Evolutionary conservation across 2,113 vertebrate genomes (phyloP), one percentile per base, ranked within the genome.

Genomic region (Platanista minor): DNA sequence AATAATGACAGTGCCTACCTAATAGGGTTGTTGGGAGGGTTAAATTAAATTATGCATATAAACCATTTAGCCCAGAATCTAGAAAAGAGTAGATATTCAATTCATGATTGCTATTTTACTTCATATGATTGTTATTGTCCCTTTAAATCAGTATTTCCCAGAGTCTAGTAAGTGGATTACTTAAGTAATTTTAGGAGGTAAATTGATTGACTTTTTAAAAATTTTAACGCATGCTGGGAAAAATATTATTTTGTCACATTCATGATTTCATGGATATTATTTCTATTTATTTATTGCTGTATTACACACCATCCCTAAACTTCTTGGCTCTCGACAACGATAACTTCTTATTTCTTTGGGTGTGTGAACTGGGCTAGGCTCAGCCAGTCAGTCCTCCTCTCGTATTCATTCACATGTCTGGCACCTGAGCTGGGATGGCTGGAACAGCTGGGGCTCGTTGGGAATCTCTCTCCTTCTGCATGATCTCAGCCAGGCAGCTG

Each of bases 91-190:
- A 87, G 12, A 31, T 85, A 36, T 27, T 94, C 43, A 57, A 11
- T 90, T 84, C 39, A 36, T 31, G 57, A 89, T 87, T 94, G 20
- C 29, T 31, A 1, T 69, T 86, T 41, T 74, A n/a, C 27, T 80
- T 80, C 46, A 33, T 69, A 6, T 82, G 29, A 64, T 80, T 62
- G 10, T 84, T 86, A 78, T 59, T 49, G 59, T 94, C 33, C 17
- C 77, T 11, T 93, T 86, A 85, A 95, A 33, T 27, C 20, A 36
- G 23, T 67, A 46, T 85, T 95, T 93, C n/a, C 75, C 52, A n/a
- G 69, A 88, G 33, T 83, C 92, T 94, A 49, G 57, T n/a, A 92
- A 90, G 46, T 69, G n/a, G 20, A 72, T 84, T 94, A 82, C 64
- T 83, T 75, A 57, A 57, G 23, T 61, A 75, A 85, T 82, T 96